Percentiles rank a stretch among this genome's conserved stretches.
phyloP scores from a whole-genome alignment of 1,140 invertebrate species.

The Anastrepha obliqua region DNA sequence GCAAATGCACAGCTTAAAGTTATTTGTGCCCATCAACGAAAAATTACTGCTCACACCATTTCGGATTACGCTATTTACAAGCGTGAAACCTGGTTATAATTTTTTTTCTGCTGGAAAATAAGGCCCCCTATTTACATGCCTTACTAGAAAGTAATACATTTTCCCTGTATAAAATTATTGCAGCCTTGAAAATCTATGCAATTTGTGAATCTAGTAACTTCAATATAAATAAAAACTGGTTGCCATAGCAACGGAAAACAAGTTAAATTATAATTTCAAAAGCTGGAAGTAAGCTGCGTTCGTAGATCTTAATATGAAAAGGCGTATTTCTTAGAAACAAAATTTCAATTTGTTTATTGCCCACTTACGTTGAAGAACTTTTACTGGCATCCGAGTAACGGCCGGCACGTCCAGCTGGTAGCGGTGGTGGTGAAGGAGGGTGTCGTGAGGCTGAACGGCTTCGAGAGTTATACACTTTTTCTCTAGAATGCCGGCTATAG shows the following conservation, averaged over 20 bases:
- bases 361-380: constrained; percentile 55
- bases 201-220: constrained; percentile 30
- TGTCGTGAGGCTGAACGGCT: constrained; percentile 51
- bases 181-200: not conserved
- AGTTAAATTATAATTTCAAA: not conserved
- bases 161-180: not conserved
- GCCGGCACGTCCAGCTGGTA: constrained; percentile 33
- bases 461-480: constrained; percentile 46
- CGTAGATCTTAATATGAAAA: not conserved
- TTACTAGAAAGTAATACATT: not conserved
- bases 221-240: constrained; percentile 11
- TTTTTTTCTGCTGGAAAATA: not conserved
- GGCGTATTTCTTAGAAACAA: too few relatives aligned
- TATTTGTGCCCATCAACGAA: not conserved
- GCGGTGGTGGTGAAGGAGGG: constrained; percentile 54
- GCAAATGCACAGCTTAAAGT: constrained; percentile 39
- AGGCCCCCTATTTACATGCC: not conserved
- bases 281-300: not conserved
- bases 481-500: constrained; percentile 47
- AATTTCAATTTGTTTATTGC: too few relatives aligned
- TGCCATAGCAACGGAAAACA: not conserved
- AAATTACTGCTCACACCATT: not conserved
- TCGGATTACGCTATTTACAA: not conserved
- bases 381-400: constrained; percentile 48
- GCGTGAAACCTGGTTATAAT: not conserved